Conservation (phyloP, 2,797 vertebrate species). For the Myotis vivesi region DNA sequence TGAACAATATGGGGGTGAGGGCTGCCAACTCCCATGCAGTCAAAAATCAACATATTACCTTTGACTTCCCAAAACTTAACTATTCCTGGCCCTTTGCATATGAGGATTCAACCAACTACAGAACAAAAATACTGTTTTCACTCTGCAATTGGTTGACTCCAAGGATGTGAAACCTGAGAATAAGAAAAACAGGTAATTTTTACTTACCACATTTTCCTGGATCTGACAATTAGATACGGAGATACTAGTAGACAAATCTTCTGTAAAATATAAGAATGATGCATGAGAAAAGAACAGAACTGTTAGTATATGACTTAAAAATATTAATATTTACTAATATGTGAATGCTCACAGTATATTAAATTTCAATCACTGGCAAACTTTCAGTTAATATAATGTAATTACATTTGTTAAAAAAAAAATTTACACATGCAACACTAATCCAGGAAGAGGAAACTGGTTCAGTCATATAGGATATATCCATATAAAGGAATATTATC, state of each 20-base stretch:
- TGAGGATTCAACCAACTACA: background rate
- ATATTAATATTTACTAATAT: slow-evolving; percentile 31
- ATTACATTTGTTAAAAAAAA: slow-evolving; percentile 11
- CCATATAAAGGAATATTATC: slow-evolving; percentile 31
- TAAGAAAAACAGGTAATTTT: background rate
- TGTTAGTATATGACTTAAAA: slow-evolving; percentile 31
- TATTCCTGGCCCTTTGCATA: background rate
- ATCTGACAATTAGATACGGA: slow-evolving; percentile 98
- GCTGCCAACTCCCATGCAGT: background rate
- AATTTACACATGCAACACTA: background rate
- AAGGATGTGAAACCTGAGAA: background rate
- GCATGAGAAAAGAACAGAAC: slow-evolving; percentile 63
- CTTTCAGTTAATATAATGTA: background rate
- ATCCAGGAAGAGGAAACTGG: background rate
- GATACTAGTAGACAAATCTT: slow-evolving; percentile 97
- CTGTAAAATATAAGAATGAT: slow-evolving; percentile 84
- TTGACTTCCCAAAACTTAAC: background rate
- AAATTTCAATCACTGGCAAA: slow-evolving; percentile 32
- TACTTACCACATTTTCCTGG: slow-evolving; percentile 98
- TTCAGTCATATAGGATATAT: slow-evolving; percentile 35
- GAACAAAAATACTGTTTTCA: background rate
- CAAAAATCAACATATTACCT: background rate
- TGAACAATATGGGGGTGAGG: background rate
- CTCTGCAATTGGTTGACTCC: background rate
- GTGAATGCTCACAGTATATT: background rate